Base-by-base conservation (phyloP, 2,888 invertebrate species). In the Melanophora roralis region DNA sequence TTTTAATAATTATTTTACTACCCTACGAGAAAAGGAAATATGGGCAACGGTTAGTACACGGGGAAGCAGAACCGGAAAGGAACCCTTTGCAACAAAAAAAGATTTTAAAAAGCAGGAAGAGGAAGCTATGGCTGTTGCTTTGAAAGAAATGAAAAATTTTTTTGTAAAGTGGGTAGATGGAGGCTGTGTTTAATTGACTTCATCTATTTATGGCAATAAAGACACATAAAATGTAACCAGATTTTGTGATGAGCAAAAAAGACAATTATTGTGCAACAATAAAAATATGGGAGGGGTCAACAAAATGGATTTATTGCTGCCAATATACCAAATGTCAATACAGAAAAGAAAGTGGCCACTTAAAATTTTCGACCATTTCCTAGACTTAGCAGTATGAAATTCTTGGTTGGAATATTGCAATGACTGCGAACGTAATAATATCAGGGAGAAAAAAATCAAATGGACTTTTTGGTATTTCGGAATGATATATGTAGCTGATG, bases 351-450 rank as follows among this genome's bases (percentile, higher is more conserved):
- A 53, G 32, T 53, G 53, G 53, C 14, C 53, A 53, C 53, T 32
- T 9, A 53, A 32, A 53, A 9, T 53, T 53, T 27, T 53, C 14
- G 53, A 53, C 32, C n/a, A 53, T 53, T 53, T 51, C n/a, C n/a
- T n/a, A n/a, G n/a, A n/a, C n/a, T n/a, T n/a, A n/a, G n/a, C n/a
- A n/a, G n/a, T n/a, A n/a, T 71, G 71, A 12, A 72, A 71, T 14
- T 78, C 77, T 11, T 72, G 60, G 77, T 23, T 67, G 21, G 71
- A 78, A 16, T 67, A 78, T 11, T 34, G 45, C 49, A 60, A 12
- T 16, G 36, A 55, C 45, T 2, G 27, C 21, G 65, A 73, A 32
- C 38, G n/a, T n/a, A n/a, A n/a, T n/a, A n/a, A 7, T 14, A 60
- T 34, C 16, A 14, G 1, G n/a, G n/a, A 1, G 49, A 27, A 69